Evolutionary conservation across 2,797 vertebrate species (phyloP), one percentile per base, ranked within the genome.

Genomic region (Halcyon badia): DNA sequence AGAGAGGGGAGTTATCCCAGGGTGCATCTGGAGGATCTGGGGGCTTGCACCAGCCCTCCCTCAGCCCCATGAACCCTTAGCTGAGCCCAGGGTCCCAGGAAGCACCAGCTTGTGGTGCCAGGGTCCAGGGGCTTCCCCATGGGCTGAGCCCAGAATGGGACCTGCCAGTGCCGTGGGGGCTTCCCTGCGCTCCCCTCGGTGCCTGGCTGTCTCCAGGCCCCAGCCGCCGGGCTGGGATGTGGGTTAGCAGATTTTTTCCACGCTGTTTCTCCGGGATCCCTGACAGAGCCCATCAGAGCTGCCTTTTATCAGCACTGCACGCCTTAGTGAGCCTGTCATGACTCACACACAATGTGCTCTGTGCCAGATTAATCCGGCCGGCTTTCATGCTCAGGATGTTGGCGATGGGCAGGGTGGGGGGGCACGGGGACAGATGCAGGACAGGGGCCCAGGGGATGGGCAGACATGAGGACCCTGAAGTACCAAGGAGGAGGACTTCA

Each of bases 251-350:
- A 96, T 89, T 95, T 97, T 95, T 97, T 97, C 94, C 92, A 90
- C 37, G 69, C 95, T 95, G 92, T 93, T 97, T 97, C 96, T 96
- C 94, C 7, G 12, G 78, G 95, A 85, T 97, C 96, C 96, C 95
- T 97, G 96, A 97, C 97, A 97, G 96, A 97, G 98, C 98, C 98
- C 98, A 98, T 98, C 98, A 96, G 99, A 98, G 98, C 97, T 98
- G 98, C 98, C 98, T 99, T 99, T 98, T 98, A 98, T 98, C 98
- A 98, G 98, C 95, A 83, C 98, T 99, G 98, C 98, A 98, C 96
- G 98, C 98, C 98, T 97, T 99, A 98, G 98, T 99, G 98, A 98
- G 96, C 98, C 98, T 99, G 99, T 99, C 98, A 98, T 97, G 98
- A 98, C 98, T 97, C 64, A 83, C 97, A 98, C 98, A 99, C 98